A percentile compares a stretch with the other conserved stretches of the same genome.
These are phyloP conservation scores for Lottia scabra DNA, from an alignment of 2,888 invertebrate species.

Conservation along the genomic window DNA sequence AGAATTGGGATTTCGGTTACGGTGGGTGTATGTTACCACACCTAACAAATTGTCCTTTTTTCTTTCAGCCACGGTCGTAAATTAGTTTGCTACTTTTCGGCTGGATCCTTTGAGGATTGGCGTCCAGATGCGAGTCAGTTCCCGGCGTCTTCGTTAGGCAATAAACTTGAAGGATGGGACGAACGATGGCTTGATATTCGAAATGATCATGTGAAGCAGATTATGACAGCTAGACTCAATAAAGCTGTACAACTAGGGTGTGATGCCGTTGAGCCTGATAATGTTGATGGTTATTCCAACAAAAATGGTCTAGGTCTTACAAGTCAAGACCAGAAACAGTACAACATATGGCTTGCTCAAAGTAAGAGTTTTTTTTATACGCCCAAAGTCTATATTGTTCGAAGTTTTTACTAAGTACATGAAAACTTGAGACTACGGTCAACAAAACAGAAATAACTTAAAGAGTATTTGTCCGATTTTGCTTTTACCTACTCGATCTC, in stretches of 20 bases:
- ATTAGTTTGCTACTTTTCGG: constrained; percentile 49
- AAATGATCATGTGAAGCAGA: constrained; percentile 10
- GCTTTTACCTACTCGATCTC: too few relatives aligned
- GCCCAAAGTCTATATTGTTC: too few relatives aligned
- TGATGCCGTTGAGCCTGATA: constrained; percentile 50
- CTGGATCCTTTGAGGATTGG: constrained; percentile 41
- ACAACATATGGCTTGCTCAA: constrained; percentile 41
- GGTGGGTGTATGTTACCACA: too few relatives aligned
- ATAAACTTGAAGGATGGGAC: constrained; percentile 37
- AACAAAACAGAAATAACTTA: too few relatives aligned
- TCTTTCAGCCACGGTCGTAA: constrained; percentile 37
- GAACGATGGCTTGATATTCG: constrained; percentile 43
- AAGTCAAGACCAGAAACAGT: constrained; percentile 36
- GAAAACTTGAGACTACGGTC: too few relatives aligned
- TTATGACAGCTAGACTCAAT: constrained; percentile 39
- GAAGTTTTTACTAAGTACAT: too few relatives aligned
- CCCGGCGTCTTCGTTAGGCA: constrained; percentile 33
- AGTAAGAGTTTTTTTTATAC: constrained; percentile 18
- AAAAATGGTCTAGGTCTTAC: constrained; percentile 35
- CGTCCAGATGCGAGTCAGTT: constrained; percentile 35
- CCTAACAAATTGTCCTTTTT: not conserved
- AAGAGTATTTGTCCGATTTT: too few relatives aligned
- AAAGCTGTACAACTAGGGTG: constrained; percentile 38
- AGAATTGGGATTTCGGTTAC: too few relatives aligned
- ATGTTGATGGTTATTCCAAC: constrained; percentile 41